A percentile compares a stretch with the other conserved stretches of the same genome.
Evolutionary conservation across 1,140 invertebrate genomes (phyloP).

Genomic region (Sarcophaga bullata): DNA sequence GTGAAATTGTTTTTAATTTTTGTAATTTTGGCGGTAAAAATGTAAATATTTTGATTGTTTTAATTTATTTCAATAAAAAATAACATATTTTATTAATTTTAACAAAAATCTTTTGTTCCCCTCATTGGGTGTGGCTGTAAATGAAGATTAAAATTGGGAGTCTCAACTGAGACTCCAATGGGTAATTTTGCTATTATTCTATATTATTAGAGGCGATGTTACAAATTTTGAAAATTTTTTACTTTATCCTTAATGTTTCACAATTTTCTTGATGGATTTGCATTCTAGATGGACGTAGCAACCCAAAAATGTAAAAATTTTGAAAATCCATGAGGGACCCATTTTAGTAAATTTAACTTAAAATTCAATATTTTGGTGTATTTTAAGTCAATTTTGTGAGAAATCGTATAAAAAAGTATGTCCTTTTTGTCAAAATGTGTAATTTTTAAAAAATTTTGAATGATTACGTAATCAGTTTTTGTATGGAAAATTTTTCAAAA

Average conservation of each 20-base stretch:
- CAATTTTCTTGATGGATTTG: conserved; percentile 48
- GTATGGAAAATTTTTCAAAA: conserved; percentile 54
- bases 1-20: conserved; percentile 58
- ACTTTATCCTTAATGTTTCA: conserved; percentile 55
- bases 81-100: conserved; percentile 33
- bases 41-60: conserved; percentile 52
- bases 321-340: conserved; percentile 70
- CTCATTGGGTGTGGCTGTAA: conserved; percentile 58
- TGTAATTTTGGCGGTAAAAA: conserved; percentile 52
- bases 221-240: conserved; percentile 34
- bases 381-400: conserved; percentile 54
- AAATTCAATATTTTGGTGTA: conserved; percentile 66
- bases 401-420: conserved; percentile 53
- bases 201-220: conserved; percentile 32
- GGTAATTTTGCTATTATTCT: conserved; percentile 48
- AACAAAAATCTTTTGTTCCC: conserved; percentile 29
- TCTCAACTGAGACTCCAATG: conserved; percentile 52
- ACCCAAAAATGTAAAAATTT: conserved; percentile 66
- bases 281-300: conserved; percentile 50
- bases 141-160: conserved; percentile 46
- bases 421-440: conserved; percentile 50
- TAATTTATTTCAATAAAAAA: conserved; percentile 57
- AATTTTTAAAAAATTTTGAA: conserved; percentile 60
- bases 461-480: conserved; percentile 62
- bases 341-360: conserved; percentile 78